phyloP scores from a whole-genome alignment of 2,113 vertebrate genomes.

The Crotalus viridis region DNA sequence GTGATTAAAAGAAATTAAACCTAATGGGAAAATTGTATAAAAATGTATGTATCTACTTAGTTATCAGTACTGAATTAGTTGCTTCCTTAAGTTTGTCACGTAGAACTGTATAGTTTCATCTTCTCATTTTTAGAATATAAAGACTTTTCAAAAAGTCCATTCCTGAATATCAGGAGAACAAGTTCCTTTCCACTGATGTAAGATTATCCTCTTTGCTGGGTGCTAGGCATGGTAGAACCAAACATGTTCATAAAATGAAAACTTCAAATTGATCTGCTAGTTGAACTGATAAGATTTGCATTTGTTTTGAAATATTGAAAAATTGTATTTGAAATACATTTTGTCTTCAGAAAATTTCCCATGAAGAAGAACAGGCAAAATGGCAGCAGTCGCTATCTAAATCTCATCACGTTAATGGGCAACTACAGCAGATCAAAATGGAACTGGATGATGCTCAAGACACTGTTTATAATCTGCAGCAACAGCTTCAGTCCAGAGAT shows the following conservation, averaged over 20 bases:
- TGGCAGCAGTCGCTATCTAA: conserved; percentile 68
- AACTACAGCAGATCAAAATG: conserved; percentile 68
- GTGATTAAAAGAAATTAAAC: background rate
- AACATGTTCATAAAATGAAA: background rate
- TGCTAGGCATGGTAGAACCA: background rate
- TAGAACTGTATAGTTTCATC: background rate
- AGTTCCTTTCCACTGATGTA: background rate
- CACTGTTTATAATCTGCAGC: conserved; percentile 68
- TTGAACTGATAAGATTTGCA: conserved; percentile 9
- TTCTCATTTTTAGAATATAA: background rate
- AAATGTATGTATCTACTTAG: background rate
- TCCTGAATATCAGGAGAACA: background rate
- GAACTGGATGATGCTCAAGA: conserved; percentile 71
- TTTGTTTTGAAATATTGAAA: conserved; percentile 20
- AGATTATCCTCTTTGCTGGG: background rate
- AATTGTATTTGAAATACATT: conserved; percentile 8
- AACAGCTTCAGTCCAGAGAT: conserved; percentile 72
- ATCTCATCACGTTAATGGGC: conserved; percentile 75
- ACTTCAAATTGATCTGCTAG: background rate
- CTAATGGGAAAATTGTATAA: background rate
- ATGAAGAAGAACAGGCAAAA: conserved; percentile 63
- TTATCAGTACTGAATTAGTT: background rate
- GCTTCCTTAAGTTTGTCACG: background rate
- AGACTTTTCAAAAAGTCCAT: background rate
- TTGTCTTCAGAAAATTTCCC: conserved; percentile 54